Evolutionary conservation across 2,113 vertebrate genomes (phyloP).

Genomic region (Sinocyclocheilus anshuiensis): DNA sequence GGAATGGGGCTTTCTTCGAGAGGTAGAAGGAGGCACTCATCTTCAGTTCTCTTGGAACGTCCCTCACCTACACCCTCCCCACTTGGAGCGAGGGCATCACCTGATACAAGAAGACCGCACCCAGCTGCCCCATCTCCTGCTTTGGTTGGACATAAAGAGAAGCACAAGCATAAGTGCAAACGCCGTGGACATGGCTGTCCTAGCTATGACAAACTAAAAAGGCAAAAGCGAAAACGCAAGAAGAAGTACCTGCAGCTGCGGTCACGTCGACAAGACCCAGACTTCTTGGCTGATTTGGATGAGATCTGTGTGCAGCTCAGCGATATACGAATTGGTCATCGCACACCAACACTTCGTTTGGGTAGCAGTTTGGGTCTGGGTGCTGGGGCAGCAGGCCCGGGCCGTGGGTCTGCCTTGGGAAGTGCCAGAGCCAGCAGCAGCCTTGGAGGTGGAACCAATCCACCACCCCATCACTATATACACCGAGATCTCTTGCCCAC

Average conservation of each 20-base stretch:
- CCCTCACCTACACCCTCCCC: constrained; percentile 83
- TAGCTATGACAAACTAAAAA: constrained; percentile 93
- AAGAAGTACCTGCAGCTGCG: constrained; percentile 95
- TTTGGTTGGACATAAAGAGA: constrained; percentile 86
- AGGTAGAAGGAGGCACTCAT: constrained; percentile 81
- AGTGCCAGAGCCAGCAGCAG: constrained; percentile 62
- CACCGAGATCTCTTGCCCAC: constrained; percentile 92
- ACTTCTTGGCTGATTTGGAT: constrained; percentile 91
- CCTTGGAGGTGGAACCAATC: constrained; percentile 73
- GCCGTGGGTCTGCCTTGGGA: constrained; percentile 61
- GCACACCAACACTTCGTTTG: constrained; percentile 78
- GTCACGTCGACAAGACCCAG: constrained; percentile 87
- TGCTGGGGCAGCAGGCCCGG: constrained; percentile 58
- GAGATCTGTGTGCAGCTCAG: constrained; percentile 88
- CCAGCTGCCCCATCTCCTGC: constrained; percentile 70
- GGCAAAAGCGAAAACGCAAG: constrained; percentile 97
- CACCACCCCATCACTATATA: constrained; percentile 88
- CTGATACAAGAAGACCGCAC: constrained; percentile 78
- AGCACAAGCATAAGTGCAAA: constrained; percentile 98
- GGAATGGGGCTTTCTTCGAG: constrained; percentile 71
- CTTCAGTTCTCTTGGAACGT: constrained; percentile 83
- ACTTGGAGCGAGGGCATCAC: constrained; percentile 72
- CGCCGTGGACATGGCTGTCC: constrained; percentile 90
- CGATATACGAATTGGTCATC: constrained; percentile 93
- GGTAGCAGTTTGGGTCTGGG: constrained; percentile 68